Evolutionary conservation across 2,797 vertebrate genomes (phyloP).

Genomic region (Falco rusticolus): DNA sequence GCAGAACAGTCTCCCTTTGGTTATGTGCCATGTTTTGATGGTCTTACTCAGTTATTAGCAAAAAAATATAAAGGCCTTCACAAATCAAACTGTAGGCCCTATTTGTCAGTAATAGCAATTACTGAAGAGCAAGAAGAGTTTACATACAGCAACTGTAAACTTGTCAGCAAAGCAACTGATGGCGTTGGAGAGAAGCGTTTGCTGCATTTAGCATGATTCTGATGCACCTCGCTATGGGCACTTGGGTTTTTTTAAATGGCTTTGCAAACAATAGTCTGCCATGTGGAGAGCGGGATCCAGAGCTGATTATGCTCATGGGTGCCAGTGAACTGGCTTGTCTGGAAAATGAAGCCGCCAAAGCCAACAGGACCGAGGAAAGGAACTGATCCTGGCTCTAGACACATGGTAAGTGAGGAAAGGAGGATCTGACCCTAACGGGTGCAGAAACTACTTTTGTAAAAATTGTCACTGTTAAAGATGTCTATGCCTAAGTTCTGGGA

Average conservation of each 20-base stretch:
- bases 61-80: background rate
- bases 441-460: background rate
- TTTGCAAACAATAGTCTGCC: background rate
- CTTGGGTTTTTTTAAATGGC: accelerated
- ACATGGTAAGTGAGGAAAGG: background rate
- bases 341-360: background rate
- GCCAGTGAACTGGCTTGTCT: background rate
- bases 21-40: background rate
- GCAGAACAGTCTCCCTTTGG: background rate
- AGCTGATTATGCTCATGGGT: background rate
- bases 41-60: background rate
- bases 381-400: background rate
- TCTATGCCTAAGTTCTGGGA: background rate
- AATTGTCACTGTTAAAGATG: background rate
- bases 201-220: accelerated
- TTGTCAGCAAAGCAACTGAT: background rate
- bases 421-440: background rate
- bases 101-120: background rate
- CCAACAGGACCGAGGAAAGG: background rate
- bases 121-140: background rate
- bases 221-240: accelerated
- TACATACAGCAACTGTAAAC: background rate
- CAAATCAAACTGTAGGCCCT: background rate
- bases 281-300: background rate
- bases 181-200: background rate